phyloP scores from a whole-genome alignment of 1,140 invertebrate genomes.

The Tetragonula clypearis region DNA sequence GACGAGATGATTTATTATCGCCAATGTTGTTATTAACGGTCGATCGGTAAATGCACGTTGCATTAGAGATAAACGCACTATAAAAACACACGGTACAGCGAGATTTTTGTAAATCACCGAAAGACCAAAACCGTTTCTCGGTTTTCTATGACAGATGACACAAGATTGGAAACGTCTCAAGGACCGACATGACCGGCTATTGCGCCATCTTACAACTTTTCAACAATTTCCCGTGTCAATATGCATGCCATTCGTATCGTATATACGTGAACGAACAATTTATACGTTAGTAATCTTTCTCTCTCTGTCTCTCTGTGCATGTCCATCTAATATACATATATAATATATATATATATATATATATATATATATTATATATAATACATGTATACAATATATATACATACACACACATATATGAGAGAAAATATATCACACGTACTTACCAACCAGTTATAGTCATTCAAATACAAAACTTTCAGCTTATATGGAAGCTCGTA shows the following conservation, averaged over 20 bases:
- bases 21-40: not conserved
- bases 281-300: not conserved
- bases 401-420: too few relatives aligned
- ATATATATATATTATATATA: too few relatives aligned
- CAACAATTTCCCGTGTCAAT: not conserved
- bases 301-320: too few relatives aligned
- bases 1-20: too few relatives aligned
- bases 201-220: slow-evolving; percentile 8
- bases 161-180: not conserved
- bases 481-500: not conserved
- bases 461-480: too few relatives aligned
- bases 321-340: too few relatives aligned
- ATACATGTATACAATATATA: too few relatives aligned
- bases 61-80: not conserved
- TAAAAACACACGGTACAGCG: not conserved
- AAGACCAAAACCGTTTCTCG: not conserved
- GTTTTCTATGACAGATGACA: not conserved
- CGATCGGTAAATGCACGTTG: not conserved
- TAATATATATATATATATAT: too few relatives aligned
- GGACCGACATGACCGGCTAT: too few relatives aligned
- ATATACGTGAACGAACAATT: not conserved
- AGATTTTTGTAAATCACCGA: not conserved
- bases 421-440: too few relatives aligned
- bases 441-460: too few relatives aligned
- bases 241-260: not conserved